These are phyloP conservation scores for Brachionus paranguensis DNA, from an alignment of 1,140 invertebrate genomes.

Conservation along the genomic window DNA sequence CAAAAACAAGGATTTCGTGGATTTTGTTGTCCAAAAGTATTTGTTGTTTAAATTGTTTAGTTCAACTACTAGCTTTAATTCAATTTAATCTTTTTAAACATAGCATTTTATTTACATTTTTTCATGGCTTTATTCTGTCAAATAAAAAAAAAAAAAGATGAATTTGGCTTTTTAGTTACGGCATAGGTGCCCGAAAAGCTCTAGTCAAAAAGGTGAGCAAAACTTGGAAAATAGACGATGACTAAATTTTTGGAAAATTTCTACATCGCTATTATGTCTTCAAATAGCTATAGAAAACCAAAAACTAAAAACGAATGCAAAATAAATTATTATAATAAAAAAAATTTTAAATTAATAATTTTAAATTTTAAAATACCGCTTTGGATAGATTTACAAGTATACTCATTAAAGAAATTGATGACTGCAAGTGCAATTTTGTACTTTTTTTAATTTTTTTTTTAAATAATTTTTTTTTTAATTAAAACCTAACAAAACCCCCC, in stretches of 20 bases:
- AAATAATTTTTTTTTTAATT: background rate
- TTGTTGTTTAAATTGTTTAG: constrained; percentile 8
- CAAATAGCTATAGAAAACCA: background rate
- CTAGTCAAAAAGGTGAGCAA: background rate
- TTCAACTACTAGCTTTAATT: constrained; percentile 13
- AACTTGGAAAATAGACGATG: background rate
- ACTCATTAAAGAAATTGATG: background rate
- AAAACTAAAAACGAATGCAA: background rate
- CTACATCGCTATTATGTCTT: background rate
- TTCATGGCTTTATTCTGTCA: constrained; percentile 3
- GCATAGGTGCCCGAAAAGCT: background rate
- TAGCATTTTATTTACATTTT: constrained; percentile 33
- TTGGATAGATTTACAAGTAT: background rate
- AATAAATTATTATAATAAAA: background rate
- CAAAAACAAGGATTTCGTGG: constrained; percentile 1
- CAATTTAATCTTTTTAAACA: constrained; percentile 31
- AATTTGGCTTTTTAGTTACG: background rate
- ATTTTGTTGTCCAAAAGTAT: background rate
- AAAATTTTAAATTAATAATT: background rate
- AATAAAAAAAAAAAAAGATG: background rate
- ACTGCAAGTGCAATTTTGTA: background rate
- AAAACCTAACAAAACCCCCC: background rate
- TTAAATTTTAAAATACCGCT: background rate
- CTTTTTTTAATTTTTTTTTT: background rate
- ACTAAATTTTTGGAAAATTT: background rate